A percentile compares a stretch with the other conserved stretches of the same genome.
phyloP scores from a whole-genome alignment of 2,113 vertebrate species.

The Etia nguti region DNA sequence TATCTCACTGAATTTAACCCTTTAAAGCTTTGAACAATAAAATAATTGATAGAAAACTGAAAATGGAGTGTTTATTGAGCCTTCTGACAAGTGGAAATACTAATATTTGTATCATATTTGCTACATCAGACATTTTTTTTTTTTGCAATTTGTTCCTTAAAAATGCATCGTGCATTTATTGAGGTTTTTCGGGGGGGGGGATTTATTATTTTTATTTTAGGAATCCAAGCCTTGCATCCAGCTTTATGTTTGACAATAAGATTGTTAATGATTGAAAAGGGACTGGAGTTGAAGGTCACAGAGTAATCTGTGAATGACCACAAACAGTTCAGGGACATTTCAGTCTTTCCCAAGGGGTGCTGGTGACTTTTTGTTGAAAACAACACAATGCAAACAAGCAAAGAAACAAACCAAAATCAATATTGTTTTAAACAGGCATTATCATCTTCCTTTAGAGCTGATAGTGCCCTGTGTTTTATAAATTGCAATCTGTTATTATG shows the following conservation, averaged over 20 bases:
- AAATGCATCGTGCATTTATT: neutral
- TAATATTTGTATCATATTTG: neutral
- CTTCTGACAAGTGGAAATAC: fast-evolving
- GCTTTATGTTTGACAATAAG: neutral
- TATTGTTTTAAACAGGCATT: neutral
- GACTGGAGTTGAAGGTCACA: neutral
- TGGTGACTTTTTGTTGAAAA: neutral
- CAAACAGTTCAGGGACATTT: neutral
- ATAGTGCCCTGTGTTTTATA: neutral
- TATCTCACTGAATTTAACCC: neutral
- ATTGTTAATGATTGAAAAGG: constrained; percentile 26
- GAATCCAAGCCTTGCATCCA: neutral
- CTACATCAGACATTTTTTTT: neutral
- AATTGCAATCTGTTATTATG: neutral
- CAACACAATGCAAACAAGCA: neutral
- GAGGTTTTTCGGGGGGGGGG: neutral
- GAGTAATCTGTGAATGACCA: neutral
- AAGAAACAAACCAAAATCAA: neutral
- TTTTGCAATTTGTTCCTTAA: neutral
- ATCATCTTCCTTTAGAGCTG: neutral
- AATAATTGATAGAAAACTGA: neutral
- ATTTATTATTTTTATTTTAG: neutral
- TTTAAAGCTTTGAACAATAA: neutral
- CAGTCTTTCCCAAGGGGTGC: neutral
- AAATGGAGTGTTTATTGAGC: neutral